Evolutionary conservation across 2,888 invertebrate species (phyloP).

Genomic region (Drosophila lutescens): DNA sequence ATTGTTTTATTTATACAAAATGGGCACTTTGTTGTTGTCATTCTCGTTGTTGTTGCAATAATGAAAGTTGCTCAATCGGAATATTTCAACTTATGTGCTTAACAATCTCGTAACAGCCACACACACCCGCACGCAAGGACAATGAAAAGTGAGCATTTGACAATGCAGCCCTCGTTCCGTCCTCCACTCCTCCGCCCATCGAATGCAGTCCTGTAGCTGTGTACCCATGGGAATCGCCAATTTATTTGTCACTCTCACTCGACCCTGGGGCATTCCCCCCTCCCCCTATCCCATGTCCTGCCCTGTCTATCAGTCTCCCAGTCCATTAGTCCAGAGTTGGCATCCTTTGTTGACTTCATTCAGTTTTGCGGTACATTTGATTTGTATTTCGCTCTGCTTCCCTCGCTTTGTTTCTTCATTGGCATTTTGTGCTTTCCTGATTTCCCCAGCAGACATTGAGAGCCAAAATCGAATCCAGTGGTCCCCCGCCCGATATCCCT

Average conservation of each 20-base stretch:
- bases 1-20: slow-evolving; percentile 74
- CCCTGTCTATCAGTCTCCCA: slow-evolving; percentile 21
- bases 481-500: no score
- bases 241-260: slow-evolving; percentile 72
- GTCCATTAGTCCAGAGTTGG: slow-evolving; percentile 62
- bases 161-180: slow-evolving; percentile 49
- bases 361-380: slow-evolving; percentile 79
- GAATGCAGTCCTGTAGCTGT: slow-evolving; percentile 12
- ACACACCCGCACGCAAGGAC: slow-evolving; percentile 41
- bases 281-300: neutral
- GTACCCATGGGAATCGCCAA: slow-evolving; percentile 75
- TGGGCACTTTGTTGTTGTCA: slow-evolving; percentile 55
- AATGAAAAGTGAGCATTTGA: slow-evolving; percentile 72
- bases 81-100: slow-evolving; percentile 81
- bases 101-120: slow-evolving; percentile 46
- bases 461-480: slow-evolving; percentile 42
- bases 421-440: slow-evolving; percentile 46
- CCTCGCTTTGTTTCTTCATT: slow-evolving; percentile 50
- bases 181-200: slow-evolving; percentile 3
- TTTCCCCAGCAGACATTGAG: slow-evolving; percentile 34
- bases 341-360: slow-evolving; percentile 69
- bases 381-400: slow-evolving; percentile 63
- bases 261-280: slow-evolving; percentile 28
- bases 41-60: slow-evolving; percentile 61
- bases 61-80: slow-evolving; percentile 80